These are phyloP conservation scores for Labeo catla DNA, from an alignment of 2,113 vertebrate genomes.

Conservation along the genomic window DNA sequence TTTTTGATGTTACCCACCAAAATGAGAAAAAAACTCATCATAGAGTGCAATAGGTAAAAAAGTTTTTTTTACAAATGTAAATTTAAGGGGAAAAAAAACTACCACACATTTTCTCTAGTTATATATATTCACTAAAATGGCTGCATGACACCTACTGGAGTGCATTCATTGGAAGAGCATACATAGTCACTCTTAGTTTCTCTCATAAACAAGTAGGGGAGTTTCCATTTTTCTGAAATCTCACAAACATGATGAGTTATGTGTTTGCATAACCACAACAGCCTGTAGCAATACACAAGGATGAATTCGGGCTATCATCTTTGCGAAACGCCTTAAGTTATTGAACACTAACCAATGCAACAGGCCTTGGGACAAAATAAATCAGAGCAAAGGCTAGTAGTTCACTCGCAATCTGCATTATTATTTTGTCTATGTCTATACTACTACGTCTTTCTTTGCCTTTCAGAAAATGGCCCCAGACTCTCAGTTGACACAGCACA, in stretches of 20 bases:
- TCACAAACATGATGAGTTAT: constrained; percentile 23
- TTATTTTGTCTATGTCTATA: neutral
- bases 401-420: neutral
- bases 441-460: neutral
- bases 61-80: neutral
- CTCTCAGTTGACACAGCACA: constrained; percentile 87
- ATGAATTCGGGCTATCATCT: neutral
- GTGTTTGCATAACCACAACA: constrained; percentile 33
- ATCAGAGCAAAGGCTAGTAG: neutral
- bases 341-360: constrained; percentile 7
- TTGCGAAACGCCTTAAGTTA: neutral
- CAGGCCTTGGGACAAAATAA: neutral
- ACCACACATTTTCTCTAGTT: neutral
- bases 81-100: neutral
- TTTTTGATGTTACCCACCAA: neutral
- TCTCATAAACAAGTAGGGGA: constrained; percentile 16
- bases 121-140: neutral
- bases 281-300: neutral
- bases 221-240: neutral
- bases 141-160: neutral
- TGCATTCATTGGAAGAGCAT: neutral
- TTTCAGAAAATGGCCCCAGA: constrained; percentile 85
- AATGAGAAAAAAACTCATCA: neutral
- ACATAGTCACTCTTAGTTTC: neutral
- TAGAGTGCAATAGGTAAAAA: neutral